phyloP scores from a whole-genome alignment of 2,797 vertebrate genomes.

The Sebastes steindachneri region DNA sequence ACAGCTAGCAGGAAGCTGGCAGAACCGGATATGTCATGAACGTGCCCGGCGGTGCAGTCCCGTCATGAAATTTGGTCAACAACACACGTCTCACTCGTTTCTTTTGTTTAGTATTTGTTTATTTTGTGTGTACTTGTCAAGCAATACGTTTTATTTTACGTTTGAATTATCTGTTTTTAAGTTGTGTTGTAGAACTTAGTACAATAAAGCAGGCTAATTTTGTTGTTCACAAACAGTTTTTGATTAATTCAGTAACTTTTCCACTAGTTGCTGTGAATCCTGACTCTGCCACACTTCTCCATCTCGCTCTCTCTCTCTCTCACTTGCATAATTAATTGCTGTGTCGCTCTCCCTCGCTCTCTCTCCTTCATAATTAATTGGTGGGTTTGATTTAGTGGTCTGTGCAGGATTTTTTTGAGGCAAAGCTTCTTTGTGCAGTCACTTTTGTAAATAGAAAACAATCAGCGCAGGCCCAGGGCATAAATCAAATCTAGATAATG shows the following conservation, averaged over 20 bases:
- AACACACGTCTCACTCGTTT: too few relatives aligned
- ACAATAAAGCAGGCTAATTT: not conserved
- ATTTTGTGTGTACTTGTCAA: too few relatives aligned
- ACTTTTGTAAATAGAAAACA: slow-evolving; percentile 69
- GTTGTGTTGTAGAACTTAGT: not conserved
- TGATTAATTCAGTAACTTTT: not conserved
- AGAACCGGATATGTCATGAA: too few relatives aligned
- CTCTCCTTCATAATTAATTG: slow-evolving; percentile 60
- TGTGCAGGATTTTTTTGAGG: slow-evolving; percentile 40
- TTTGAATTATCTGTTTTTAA: not conserved
- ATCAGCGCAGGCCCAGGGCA: slow-evolving; percentile 37
- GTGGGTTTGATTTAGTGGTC: slow-evolving; percentile 57
- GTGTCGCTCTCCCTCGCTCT: not conserved
- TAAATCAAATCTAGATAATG: slow-evolving; percentile 66
- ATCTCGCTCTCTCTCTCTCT: slow-evolving; percentile 1
- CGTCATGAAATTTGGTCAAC: too few relatives aligned
- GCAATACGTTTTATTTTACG: not conserved
- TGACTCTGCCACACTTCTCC: slow-evolving; percentile 9
- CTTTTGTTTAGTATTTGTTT: too few relatives aligned
- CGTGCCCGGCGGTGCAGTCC: too few relatives aligned
- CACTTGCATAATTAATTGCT: slow-evolving; percentile 41
- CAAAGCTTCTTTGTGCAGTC: slow-evolving; percentile 65
- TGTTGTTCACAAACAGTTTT: not conserved
- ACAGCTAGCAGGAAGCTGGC: too few relatives aligned
- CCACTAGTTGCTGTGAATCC: not conserved